These are phyloP conservation scores for Lamellibrachia columna DNA, from an alignment of 2,888 invertebrate genomes.

Conservation along the genomic window DNA sequence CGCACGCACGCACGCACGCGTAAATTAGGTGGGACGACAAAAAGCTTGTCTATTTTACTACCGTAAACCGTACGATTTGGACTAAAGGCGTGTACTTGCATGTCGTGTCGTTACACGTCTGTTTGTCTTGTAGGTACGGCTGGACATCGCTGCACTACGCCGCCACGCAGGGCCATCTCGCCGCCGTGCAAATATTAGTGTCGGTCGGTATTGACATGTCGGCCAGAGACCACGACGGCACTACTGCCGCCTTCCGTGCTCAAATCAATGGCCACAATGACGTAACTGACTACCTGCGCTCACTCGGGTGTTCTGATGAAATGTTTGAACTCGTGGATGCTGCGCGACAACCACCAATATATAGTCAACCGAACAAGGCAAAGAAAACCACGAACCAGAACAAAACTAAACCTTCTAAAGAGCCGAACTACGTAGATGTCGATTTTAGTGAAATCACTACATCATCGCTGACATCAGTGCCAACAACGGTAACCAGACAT, in stretches of 20 bases:
- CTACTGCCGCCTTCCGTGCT: conserved; percentile 42
- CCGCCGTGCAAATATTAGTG: conserved; percentile 33
- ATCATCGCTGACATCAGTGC: neutral
- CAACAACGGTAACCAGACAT: neutral
- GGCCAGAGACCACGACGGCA: conserved; percentile 44
- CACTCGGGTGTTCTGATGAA: conserved; percentile 18
- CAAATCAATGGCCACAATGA: conserved; percentile 36
- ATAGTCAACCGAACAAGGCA: neutral
- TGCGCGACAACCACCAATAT: neutral
- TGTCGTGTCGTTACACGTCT: neutral
- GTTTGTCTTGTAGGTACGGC: conserved; percentile 39
- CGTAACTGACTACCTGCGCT: conserved; percentile 36
- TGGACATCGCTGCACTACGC: conserved; percentile 45
- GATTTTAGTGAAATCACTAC: neutral
- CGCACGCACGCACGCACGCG: no score
- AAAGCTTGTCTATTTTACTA: no score
- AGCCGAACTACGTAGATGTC: neutral
- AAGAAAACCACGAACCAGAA: neutral
- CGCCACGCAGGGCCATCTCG: conserved; percentile 38
- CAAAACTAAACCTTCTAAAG: neutral
- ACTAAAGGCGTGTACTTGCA: neutral
- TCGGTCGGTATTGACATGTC: conserved; percentile 32
- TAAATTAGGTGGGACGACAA: no score
- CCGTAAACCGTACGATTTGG: no score
- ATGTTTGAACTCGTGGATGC: neutral